Percentiles rank a stretch among this genome's conserved stretches.
These are phyloP conservation scores for Phyllotreta cruciferae DNA, from an alignment of 2,888 invertebrate genomes.

Conservation along the genomic window DNA sequence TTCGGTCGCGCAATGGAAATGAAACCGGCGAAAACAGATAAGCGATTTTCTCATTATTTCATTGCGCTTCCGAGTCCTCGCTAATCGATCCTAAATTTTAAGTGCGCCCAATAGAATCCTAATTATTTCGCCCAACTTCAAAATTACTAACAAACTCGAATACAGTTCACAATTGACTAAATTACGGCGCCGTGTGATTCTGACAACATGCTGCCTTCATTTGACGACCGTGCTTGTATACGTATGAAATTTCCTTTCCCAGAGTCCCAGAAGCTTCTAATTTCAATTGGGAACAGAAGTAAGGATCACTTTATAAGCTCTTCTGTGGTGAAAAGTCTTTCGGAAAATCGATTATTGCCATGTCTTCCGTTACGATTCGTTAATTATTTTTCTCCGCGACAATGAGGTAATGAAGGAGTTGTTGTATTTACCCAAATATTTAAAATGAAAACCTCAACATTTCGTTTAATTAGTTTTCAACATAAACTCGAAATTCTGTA, in stretches of 20 bases:
- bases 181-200: slow-evolving; percentile 13
- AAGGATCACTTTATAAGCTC: slow-evolving; percentile 4
- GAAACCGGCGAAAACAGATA: background rate
- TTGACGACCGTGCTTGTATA: slow-evolving; percentile 3
- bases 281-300: slow-evolving; percentile 5
- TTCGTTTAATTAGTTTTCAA: too few species aligned
- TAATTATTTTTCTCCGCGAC: background rate
- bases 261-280: background rate
- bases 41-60: slow-evolving; percentile 4
- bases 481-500: too few species aligned
- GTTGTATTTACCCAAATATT: too few species aligned
- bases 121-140: slow-evolving; percentile 14
- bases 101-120: slow-evolving; percentile 7
- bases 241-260: background rate
- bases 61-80: background rate
- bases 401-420: too few species aligned
- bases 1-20: background rate
- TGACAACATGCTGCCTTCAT: slow-evolving; percentile 9
- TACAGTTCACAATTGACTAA: slow-evolving; percentile 17
- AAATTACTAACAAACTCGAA: slow-evolving; percentile 14
- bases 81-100: slow-evolving; percentile 8
- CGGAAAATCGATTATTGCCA: background rate
- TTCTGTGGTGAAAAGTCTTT: background rate
- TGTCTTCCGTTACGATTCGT: background rate
- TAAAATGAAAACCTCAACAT: too few species aligned